Conservation (phyloP, 1,140 invertebrate species). For the Planococcus citri region DNA sequence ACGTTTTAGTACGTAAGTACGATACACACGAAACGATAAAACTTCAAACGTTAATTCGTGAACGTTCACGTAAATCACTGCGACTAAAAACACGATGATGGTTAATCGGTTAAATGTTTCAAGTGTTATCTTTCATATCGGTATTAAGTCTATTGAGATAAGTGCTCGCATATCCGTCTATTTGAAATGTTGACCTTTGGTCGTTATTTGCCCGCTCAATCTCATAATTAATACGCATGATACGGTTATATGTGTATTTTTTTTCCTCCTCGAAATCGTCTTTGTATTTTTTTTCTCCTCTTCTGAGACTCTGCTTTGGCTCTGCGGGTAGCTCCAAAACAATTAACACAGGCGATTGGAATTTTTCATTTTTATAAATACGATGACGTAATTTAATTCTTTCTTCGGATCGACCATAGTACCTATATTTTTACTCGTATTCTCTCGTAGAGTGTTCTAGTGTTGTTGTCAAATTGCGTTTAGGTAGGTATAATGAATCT, state of each 20-base stretch:
- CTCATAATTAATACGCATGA: constrained; percentile 12
- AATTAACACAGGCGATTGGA: too few relatives aligned
- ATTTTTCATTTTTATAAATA: too few relatives aligned
- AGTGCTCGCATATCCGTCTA: background rate
- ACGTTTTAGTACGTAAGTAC: too few relatives aligned
- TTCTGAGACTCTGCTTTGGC: too few relatives aligned
- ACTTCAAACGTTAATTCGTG: background rate
- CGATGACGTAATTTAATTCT: too few relatives aligned
- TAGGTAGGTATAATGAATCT: too few relatives aligned
- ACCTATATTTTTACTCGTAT: too few relatives aligned
- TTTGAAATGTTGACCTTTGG: background rate
- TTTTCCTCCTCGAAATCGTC: background rate
- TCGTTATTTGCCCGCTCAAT: background rate
- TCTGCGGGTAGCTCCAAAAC: too few relatives aligned
- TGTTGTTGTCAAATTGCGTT: too few relatives aligned
- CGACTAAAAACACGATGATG: background rate
- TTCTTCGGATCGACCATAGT: too few relatives aligned
- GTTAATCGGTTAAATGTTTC: background rate
- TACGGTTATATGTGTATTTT: background rate
- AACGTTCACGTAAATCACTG: constrained; percentile 3
- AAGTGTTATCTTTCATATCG: constrained; percentile 16
- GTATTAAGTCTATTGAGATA: constrained; percentile 9
- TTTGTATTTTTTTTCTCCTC: background rate
- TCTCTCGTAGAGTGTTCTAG: too few relatives aligned
- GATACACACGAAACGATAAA: too few relatives aligned